Percentiles rank a stretch among this genome's conserved stretches.
Conservation (phyloP, 1,140 invertebrate species). For the Scaptomyza montana region DNA sequence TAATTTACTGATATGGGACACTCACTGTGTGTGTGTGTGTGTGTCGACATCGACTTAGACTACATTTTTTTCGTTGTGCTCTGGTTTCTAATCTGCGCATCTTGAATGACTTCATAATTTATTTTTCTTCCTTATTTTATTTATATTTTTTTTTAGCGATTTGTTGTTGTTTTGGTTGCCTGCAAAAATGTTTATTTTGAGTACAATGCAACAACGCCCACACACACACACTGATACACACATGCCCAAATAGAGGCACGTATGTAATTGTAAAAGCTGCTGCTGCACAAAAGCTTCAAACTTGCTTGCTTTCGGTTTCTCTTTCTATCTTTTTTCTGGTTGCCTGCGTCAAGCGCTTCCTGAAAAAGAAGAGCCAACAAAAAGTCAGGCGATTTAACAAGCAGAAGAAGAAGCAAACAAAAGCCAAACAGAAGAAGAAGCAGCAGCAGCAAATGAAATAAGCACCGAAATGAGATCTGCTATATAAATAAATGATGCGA, state of each 20-base stretch:
- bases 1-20: constrained; percentile 1
- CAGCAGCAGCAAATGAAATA: constrained; percentile 47
- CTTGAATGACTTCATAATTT: constrained; percentile 49
- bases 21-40: too few species aligned
- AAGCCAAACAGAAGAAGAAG: constrained; percentile 8
- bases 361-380: constrained; percentile 37
- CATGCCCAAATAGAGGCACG: neutral
- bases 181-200: constrained; percentile 69
- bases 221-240: constrained; percentile 13
- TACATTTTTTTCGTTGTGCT: constrained; percentile 2
- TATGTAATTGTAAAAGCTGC: constrained; percentile 9
- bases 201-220: constrained; percentile 58
- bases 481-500: constrained; percentile 69
- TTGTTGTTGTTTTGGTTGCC: constrained; percentile 27
- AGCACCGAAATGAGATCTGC: constrained; percentile 71
- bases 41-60: constrained; percentile 18
- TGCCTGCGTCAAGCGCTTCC: constrained; percentile 63
- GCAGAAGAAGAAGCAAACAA: constrained; percentile 1
- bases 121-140: constrained; percentile 21
- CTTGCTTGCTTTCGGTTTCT: constrained; percentile 21
- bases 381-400: neutral
- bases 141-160: constrained; percentile 4
- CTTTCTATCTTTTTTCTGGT: constrained; percentile 66
- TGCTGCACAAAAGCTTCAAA: constrained; percentile 38
- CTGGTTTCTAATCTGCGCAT: constrained; percentile 40